Evolutionary conservation across 2,888 invertebrate species (phyloP).

Genomic region (Busseola fusca): DNA sequence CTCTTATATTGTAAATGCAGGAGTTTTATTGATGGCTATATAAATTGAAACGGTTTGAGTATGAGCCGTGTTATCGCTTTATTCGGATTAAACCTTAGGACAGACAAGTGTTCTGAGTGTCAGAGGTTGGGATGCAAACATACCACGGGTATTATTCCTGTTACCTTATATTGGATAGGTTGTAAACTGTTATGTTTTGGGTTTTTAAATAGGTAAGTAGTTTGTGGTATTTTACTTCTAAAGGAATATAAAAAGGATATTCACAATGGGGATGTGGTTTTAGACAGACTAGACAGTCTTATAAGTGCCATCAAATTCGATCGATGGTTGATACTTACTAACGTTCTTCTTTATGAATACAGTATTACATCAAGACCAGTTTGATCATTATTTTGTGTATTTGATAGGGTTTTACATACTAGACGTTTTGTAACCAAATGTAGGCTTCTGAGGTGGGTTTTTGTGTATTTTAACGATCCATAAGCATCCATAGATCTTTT

Average conservation of each 20-base stretch:
- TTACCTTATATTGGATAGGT: background rate
- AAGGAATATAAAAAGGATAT: constrained; percentile 3
- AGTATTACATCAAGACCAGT: background rate
- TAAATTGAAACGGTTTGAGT: constrained; percentile 12
- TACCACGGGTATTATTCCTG: constrained; percentile 15
- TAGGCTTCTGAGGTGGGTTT: background rate
- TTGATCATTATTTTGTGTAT: background rate
- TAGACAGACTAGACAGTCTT: background rate
- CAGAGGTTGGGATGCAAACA: constrained; percentile 37
- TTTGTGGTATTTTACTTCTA: constrained; percentile 1
- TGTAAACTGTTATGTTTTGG: constrained; percentile 31
- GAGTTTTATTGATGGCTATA: background rate
- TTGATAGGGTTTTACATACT: background rate
- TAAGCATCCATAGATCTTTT: background rate
- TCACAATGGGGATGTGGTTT: background rate
- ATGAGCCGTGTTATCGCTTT: constrained; percentile 23
- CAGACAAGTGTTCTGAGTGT: constrained; percentile 33
- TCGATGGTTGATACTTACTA: constrained; percentile 17
- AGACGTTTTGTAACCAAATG: background rate
- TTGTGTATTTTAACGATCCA: background rate
- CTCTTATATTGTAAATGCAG: background rate
- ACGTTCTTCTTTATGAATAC: background rate
- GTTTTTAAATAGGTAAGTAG: constrained; percentile 17
- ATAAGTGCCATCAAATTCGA: constrained; percentile 4
- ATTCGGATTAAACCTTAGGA: constrained; percentile 26